Evolutionary conservation across 2,797 vertebrate species (phyloP).

Genomic region (Harpagifer antarcticus): DNA sequence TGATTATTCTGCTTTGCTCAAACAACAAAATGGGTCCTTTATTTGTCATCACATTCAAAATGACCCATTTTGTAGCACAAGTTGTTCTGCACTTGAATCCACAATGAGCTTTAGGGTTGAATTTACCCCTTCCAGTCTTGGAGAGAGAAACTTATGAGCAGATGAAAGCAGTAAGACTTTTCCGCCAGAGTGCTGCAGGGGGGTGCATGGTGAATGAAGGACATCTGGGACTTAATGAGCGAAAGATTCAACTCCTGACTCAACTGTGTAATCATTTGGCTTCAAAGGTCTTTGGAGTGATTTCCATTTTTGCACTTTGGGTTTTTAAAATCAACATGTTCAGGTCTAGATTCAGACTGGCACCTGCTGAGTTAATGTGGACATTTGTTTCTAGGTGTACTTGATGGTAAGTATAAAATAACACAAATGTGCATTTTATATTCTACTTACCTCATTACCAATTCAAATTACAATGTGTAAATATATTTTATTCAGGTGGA

Average conservation of each 20-base stretch:
- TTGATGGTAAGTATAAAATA: not conserved
- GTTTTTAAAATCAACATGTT: not conserved
- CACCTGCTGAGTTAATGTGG: slow-evolving; percentile 10
- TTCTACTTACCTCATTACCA: too few relatives aligned
- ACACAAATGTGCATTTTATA: not conserved
- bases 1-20: not conserved
- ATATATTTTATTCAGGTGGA: too few relatives aligned
- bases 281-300: slow-evolving; percentile 20
- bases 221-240: slow-evolving; percentile 53
- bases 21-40: not conserved
- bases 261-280: slow-evolving; percentile 48
- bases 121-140: slow-evolving; percentile 31
- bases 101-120: not conserved
- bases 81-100: slow-evolving; percentile 27
- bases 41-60: not conserved
- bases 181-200: slow-evolving; percentile 23
- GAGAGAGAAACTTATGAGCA: slow-evolving; percentile 40
- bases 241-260: slow-evolving; percentile 42
- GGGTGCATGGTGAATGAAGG: slow-evolving; percentile 31
- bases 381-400: not conserved
- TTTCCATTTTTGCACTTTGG: slow-evolving; percentile 17
- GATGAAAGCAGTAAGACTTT: slow-evolving; percentile 24
- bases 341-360: not conserved
- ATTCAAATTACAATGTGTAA: too few relatives aligned
- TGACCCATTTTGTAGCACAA: slow-evolving; percentile 2